Evolutionary conservation across 2,113 vertebrate genomes (phyloP), one percentile per base, ranked within the genome.

Genomic region (Steatornis caripensis): DNA sequence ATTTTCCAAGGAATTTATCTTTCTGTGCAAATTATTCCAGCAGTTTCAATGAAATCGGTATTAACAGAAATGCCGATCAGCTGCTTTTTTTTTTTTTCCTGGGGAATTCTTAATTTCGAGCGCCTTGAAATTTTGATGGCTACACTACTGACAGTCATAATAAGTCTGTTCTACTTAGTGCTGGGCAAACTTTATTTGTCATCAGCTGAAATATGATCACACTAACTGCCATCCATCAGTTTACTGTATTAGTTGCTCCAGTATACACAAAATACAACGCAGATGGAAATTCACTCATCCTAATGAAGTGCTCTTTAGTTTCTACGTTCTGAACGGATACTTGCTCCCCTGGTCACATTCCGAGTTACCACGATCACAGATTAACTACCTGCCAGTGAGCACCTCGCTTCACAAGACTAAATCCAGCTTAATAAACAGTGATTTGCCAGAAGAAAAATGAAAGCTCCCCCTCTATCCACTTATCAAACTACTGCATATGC

Each of bases 401-500:
- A 95, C 87, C 94, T 93, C 26, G 14, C 94, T 95, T 76, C 94
- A 57, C 86, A 22, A 37, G 84, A 37, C 95, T 82, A 91, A 90
- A 92, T 32, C 77, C 94, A 91, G 96, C 84, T 94, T 95, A 95
- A 97, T 90, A 92, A 97, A 85, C 84, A 76, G 89, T 24, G 85
- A 86, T 80, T 90, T 87, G 71, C 60, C 60, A 68, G 87, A 54
- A 93, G 86, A 89, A 92, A 94, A 95, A 94, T 24, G 74, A 87
- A 90, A 96, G 74, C 80, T 71, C 66, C 68, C 95, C 87, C 66
- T 95, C 90, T 85, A 87, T 70, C 83, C 89, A 95, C 93, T 96
- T 97, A 94, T 92, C 87, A 93, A 89, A 89, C 95, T 96, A 12
- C 95, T 95, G 93, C 90, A 96, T 93, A 95, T 97, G 94, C 94